Evolutionary conservation across 2,888 invertebrate species (phyloP).

Genomic region (Eubasilissa splendida): DNA sequence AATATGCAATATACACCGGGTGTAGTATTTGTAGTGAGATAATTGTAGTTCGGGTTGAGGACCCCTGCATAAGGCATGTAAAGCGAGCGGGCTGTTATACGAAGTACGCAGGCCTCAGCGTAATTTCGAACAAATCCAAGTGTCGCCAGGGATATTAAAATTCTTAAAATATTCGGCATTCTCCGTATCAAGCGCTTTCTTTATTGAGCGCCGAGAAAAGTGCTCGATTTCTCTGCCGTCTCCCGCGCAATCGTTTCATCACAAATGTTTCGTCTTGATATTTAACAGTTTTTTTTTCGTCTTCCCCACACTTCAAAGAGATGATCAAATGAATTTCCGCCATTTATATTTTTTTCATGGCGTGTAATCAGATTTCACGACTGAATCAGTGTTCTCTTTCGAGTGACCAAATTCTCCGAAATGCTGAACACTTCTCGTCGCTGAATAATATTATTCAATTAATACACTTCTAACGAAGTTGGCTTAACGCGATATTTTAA

Average conservation of each 20-base stretch:
- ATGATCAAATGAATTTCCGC: slow-evolving; percentile 15
- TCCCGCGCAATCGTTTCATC: slow-evolving; percentile 3
- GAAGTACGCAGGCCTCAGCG: slow-evolving; percentile 1
- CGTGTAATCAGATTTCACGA: background rate
- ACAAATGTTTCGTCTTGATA: slow-evolving; percentile 14
- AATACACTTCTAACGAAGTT: too few species aligned
- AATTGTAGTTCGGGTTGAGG: too few species aligned
- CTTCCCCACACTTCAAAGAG: background rate
- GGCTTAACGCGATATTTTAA: too few species aligned
- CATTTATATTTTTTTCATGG: slow-evolving; percentile 18
- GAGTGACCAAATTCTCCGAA: too few species aligned
- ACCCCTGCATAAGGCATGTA: background rate
- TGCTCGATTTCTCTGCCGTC: background rate
- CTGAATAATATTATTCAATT: too few species aligned
- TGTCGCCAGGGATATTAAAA: slow-evolving; percentile 31
- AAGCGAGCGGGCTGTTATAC: background rate
- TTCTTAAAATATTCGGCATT: slow-evolving; percentile 2
- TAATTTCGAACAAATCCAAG: slow-evolving; percentile 14
- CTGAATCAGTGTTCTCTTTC: too few species aligned
- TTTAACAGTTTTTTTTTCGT: background rate
- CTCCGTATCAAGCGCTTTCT: slow-evolving; percentile 12
- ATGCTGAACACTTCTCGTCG: too few species aligned
- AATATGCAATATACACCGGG: too few species aligned
- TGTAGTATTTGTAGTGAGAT: too few species aligned
- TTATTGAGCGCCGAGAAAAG: background rate